Percentiles rank a stretch among this genome's conserved stretches.
Evolutionary conservation across 1,140 invertebrate genomes (phyloP).

Genomic region (Cotesia typhae): DNA sequence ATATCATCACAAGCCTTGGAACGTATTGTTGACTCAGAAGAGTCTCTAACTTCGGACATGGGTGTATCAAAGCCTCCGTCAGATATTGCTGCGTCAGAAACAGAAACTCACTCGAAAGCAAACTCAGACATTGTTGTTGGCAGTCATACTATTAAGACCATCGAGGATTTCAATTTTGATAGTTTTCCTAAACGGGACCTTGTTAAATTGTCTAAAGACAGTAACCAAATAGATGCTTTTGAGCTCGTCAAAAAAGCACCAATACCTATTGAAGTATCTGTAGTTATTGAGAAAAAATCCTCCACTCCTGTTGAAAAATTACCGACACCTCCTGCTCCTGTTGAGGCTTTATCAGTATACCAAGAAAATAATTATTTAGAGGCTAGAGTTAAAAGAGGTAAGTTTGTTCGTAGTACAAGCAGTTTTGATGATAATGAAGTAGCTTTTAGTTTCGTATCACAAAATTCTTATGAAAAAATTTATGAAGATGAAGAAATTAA

Average conservation of each 20-base stretch:
- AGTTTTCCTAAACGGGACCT: no score
- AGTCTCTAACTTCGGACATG: conserved; percentile 60
- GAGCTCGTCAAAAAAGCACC: neutral
- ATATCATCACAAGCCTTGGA: conserved; percentile 59
- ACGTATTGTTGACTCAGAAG: conserved; percentile 61
- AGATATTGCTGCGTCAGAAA: conserved; percentile 49
- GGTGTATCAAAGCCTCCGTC: conserved; percentile 59
- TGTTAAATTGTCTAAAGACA: no score
- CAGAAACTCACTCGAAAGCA: conserved; percentile 40
- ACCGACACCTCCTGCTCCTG: neutral
- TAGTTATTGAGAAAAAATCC: neutral
- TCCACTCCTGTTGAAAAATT: neutral
- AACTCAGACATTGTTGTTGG: conserved; percentile 51
- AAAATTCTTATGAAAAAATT: conserved; percentile 40
- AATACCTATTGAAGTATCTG: conserved; percentile 10
- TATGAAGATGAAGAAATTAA: conserved; percentile 35
- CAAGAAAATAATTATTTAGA: conserved; percentile 41
- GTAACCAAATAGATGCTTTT: no score
- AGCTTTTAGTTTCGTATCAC: conserved; percentile 50
- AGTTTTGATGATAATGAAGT: conserved; percentile 43
- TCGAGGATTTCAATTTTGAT: neutral
- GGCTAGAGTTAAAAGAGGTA: conserved; percentile 61
- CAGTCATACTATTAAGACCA: neutral
- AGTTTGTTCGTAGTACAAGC: conserved; percentile 52
- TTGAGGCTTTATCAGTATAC: neutral